Evolutionary conservation across 2,888 invertebrate species (phyloP), one percentile per base, ranked within the genome.

Genomic region (Cecidostiba fungosa): DNA sequence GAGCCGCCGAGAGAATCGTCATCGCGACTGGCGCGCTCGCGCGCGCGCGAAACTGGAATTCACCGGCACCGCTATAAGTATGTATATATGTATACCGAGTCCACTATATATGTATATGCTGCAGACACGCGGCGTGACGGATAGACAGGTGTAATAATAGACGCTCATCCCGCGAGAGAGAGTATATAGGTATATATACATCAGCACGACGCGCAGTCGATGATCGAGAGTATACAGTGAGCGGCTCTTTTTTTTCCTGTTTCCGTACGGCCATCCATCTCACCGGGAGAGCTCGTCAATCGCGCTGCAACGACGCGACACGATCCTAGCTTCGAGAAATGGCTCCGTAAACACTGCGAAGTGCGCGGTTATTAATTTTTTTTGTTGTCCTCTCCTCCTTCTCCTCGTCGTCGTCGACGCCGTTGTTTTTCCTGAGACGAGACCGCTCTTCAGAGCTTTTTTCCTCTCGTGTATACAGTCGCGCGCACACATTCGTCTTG

Each of bases 131-230:
- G 77, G 87, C 78, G 88, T 87, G 89, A 89, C 88, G 87, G 89
- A 90, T 89, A 89, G 91, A 90, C 91, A 91, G 90, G 91, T 91
- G 91, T 91, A 91, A 92, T 91, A 91, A 92, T 91, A 91, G 91
- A 91, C 90, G 91, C 89, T 89, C 90, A 89, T 89, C n/a, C 19
- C n/a, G n/a, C n/a, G n/a, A n/a, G 70, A 36, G 26, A 0, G 16
- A 5, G 62, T 54, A 43, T 0, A 12, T 4, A 72, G 72, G 69
- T 29, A 32, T 32, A 32, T 32, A 32, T 32, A 32, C 3, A 32
- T 32, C n/a, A n/a, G n/a, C n/a, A 32, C 32, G 69, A n/a, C 32
- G 6, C 29, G 43, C 62, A 29, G 70, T 43, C 50, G 81, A 81
- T 47, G 70, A 70, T 72, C 59, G 77, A 81, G 81, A 77, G 76